Evolutionary conservation across 2,113 vertebrate species (phyloP).

Genomic region (Shinisaurus crocodilurus): DNA sequence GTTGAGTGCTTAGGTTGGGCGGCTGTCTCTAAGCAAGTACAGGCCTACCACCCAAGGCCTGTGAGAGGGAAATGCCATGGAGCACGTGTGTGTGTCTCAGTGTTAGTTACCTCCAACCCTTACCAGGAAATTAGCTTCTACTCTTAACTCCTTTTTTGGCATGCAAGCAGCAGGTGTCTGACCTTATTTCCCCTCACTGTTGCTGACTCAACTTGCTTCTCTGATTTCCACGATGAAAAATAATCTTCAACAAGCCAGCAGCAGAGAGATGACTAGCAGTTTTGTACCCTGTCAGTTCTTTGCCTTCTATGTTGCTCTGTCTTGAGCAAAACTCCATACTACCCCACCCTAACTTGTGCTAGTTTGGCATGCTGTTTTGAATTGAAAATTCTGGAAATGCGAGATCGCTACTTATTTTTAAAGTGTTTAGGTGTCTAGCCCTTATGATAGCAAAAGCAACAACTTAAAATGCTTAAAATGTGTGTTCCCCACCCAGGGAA

Average conservation of each 20-base stretch:
- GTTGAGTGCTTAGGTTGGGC: no score
- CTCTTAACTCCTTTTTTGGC: constrained; percentile 71
- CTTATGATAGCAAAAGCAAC: background rate
- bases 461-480: background rate
- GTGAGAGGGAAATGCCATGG: no score
- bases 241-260: background rate
- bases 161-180: constrained; percentile 69
- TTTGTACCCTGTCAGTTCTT: background rate
- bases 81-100: background rate
- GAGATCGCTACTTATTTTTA: background rate
- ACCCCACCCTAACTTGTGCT: background rate
- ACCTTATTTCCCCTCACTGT: constrained; percentile 18
- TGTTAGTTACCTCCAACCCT: constrained; percentile 5
- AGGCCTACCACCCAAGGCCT: no score
- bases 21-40: no score
- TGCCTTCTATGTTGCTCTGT: background rate
- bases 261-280: background rate
- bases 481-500: no score
- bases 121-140: constrained; percentile 37
- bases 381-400: background rate
- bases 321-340: background rate
- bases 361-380: background rate
- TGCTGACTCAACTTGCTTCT: constrained; percentile 50
- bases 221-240: constrained; percentile 9
- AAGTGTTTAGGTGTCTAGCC: background rate